Evolutionary conservation across 2,888 invertebrate species (phyloP).

Genomic region (Melanotus villosus): DNA sequence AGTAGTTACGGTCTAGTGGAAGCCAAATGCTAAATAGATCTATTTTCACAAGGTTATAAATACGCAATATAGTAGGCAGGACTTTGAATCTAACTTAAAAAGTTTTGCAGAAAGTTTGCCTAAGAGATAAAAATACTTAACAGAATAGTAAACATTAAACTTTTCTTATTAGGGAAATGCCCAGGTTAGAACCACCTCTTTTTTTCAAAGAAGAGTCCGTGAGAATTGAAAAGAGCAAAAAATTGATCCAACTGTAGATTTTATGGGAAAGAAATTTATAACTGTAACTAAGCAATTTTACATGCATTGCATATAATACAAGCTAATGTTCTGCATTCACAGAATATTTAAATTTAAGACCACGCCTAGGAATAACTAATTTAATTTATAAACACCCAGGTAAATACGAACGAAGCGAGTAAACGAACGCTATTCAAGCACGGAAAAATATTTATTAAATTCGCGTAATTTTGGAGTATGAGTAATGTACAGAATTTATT

Average conservation of each 20-base stretch:
- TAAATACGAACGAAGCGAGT: neutral
- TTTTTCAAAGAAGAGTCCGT: too few species aligned
- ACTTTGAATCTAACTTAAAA: neutral
- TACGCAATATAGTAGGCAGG: neutral
- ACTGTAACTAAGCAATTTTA: too few species aligned
- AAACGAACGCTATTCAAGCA: too few species aligned
- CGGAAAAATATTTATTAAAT: neutral
- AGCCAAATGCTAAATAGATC: conserved; percentile 22
- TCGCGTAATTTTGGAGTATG: neutral
- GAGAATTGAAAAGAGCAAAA: too few species aligned
- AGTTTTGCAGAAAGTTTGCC: too few species aligned
- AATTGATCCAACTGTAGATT: too few species aligned
- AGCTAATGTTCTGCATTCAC: neutral
- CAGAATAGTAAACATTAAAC: too few species aligned
- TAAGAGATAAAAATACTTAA: too few species aligned
- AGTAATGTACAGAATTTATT: neutral
- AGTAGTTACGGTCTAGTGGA: conserved; percentile 12
- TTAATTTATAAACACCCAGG: conserved; percentile 4
- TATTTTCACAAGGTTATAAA: conserved; percentile 25
- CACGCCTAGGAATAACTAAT: conserved; percentile 9
- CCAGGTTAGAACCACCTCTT: too few species aligned
- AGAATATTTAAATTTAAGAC: neutral
- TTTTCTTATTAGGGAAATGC: too few species aligned
- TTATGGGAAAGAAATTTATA: too few species aligned
- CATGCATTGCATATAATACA: too few species aligned